Evolutionary conservation across 1,140 invertebrate species (phyloP).

Genomic region (Antheraea mylitta): DNA sequence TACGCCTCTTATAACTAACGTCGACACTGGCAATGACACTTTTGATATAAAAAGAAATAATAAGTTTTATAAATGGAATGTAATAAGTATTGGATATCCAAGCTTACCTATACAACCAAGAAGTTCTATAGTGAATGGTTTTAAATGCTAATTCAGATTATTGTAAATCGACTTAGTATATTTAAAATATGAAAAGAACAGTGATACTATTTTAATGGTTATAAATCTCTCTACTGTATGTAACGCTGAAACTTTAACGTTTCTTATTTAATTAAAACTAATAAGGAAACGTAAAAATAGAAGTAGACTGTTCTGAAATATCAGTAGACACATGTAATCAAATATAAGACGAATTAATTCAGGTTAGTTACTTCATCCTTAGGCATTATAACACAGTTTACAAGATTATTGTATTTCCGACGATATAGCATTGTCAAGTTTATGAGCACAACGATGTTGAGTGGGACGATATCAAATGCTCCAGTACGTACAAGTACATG

Average conservation of each 20-base stretch:
- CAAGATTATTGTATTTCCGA: constrained; percentile 42
- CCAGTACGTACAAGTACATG: too few species aligned
- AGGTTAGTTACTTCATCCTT: constrained; percentile 28
- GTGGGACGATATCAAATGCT: constrained; percentile 32
- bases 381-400: constrained; percentile 44
- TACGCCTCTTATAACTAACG: too few species aligned
- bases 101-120: too few species aligned
- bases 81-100: too few species aligned
- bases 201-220: too few species aligned
- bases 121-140: too few species aligned
- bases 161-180: too few species aligned
- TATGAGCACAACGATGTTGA: constrained; percentile 50
- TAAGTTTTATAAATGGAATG: too few species aligned
- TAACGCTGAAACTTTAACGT: neutral
- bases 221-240: neutral
- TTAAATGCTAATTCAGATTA: too few species aligned
- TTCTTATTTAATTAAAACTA: neutral
- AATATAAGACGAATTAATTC: neutral
- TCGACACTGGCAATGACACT: too few species aligned
- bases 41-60: too few species aligned
- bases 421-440: constrained; percentile 57
- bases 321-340: neutral
- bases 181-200: too few species aligned
- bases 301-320: constrained; percentile 4
- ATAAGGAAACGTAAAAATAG: neutral